A percentile compares a stretch with the other conserved stretches of the same genome.
Conservation (phyloP, 1,140 invertebrate species). For the Drosophila rhopaloa region DNA sequence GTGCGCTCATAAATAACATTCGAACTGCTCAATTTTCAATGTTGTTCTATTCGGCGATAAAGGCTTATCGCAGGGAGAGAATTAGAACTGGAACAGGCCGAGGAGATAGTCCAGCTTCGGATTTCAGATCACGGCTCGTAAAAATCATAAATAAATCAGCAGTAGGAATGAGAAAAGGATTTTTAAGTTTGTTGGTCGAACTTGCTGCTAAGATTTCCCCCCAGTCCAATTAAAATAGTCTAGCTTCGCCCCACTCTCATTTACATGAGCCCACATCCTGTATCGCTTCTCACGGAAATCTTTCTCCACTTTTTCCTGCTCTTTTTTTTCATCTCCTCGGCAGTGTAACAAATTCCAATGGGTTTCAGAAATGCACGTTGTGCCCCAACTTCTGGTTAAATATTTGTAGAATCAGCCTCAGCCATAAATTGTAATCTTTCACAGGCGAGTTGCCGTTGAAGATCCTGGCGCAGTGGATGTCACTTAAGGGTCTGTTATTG, state of each 20-base stretch:
- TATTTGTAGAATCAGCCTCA: slow-evolving; percentile 45
- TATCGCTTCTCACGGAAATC: slow-evolving; percentile 68
- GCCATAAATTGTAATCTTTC: slow-evolving; percentile 71
- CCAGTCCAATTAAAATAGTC: slow-evolving; percentile 30
- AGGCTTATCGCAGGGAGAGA: slow-evolving; percentile 43
- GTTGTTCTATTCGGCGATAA: slow-evolving; percentile 12
- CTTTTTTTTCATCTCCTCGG: slow-evolving; percentile 17
- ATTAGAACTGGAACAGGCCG: slow-evolving; percentile 25
- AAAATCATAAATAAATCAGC: slow-evolving; percentile 64
- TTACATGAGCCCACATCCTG: slow-evolving; percentile 45
- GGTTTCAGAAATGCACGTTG: slow-evolving; percentile 54
- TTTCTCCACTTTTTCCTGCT: slow-evolving; percentile 14
- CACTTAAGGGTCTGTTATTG: slow-evolving; percentile 46
- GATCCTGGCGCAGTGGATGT: slow-evolving; percentile 64
- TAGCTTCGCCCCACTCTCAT: slow-evolving; percentile 1
- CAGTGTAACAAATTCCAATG: slow-evolving; percentile 69
- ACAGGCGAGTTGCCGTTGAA: slow-evolving; percentile 48
- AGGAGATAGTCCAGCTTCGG: slow-evolving; percentile 46
- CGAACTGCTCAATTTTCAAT: slow-evolving; percentile 39
- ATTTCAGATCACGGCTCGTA: slow-evolving; percentile 55
- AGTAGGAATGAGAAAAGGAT: slow-evolving; percentile 41
- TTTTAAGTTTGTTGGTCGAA: background rate
- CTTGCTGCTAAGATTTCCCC: slow-evolving; percentile 7
- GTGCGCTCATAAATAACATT: slow-evolving; percentile 53
- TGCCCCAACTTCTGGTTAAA: slow-evolving; percentile 57